Conservation (phyloP, 2,113 vertebrate genomes). For the Ancistrus triradiatus region DNA sequence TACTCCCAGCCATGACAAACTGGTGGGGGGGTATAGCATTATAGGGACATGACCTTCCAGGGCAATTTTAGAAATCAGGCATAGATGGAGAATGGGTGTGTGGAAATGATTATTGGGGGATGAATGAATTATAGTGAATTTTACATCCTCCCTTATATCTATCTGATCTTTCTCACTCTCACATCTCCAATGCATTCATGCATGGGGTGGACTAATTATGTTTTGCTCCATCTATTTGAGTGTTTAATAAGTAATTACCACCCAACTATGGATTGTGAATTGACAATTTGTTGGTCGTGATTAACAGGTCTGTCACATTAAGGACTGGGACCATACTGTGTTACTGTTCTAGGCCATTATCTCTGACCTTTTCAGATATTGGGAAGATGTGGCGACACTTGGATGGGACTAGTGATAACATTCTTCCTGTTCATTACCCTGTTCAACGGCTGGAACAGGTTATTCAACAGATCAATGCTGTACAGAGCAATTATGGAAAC, state of each 20-base stretch:
- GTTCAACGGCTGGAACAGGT: neutral
- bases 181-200: conserved; percentile 21
- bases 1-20: neutral
- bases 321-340: conserved; percentile 20
- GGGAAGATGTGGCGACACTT: neutral
- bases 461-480: too few species aligned
- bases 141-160: conserved; percentile 6
- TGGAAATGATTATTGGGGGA: neutral
- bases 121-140: conserved; percentile 25
- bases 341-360: conserved; percentile 32
- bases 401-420: neutral
- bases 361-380: conserved; percentile 24
- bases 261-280: conserved; percentile 20
- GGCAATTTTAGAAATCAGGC: neutral
- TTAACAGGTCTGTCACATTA: conserved; percentile 39
- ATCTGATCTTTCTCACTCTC: conserved; percentile 4
- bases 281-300: conserved; percentile 42
- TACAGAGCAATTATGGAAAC: neutral
- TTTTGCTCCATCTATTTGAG: conserved; percentile 31
- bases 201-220: conserved; percentile 39
- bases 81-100: conserved; percentile 5
- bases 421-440: conserved; percentile 1
- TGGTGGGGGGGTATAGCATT: conserved; percentile 25
- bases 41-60: conserved; percentile 31
- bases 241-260: conserved; percentile 49